Percentiles rank a stretch among this genome's conserved stretches.
Conservation (phyloP, 2,797 vertebrate species). For the Arnoldichthys spilopterus region DNA sequence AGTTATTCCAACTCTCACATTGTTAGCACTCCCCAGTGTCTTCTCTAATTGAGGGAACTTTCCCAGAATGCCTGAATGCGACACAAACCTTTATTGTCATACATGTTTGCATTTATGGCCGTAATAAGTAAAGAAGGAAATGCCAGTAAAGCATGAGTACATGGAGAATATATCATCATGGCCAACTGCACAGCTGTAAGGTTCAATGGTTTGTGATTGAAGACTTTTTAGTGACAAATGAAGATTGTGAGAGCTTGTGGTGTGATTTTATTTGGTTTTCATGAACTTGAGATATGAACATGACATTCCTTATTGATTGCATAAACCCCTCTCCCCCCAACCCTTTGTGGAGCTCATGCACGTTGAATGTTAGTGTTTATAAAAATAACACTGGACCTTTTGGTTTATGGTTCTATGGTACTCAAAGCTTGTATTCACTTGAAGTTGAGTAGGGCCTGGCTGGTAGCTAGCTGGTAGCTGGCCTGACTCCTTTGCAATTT, state of each 20-base stretch:
- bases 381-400: not conserved
- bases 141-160: not conserved
- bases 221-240: not conserved
- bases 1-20: slow-evolving; percentile 39
- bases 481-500: slow-evolving; percentile 18
- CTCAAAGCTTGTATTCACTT: not conserved
- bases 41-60: slow-evolving; percentile 39
- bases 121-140: slow-evolving; percentile 7
- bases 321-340: too few species aligned
- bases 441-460: not conserved
- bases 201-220: slow-evolving; percentile 2
- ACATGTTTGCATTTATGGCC: slow-evolving; percentile 19
- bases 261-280: not conserved
- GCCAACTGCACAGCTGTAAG: not conserved
- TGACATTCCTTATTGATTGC: not conserved
- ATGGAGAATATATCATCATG: not conserved
- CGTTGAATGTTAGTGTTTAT: not conserved
- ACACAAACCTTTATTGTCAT: slow-evolving; percentile 42
- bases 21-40: slow-evolving; percentile 45
- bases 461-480: too few species aligned
- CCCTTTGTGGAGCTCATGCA: not conserved
- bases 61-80: slow-evolving; percentile 34
- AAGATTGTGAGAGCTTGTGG: not conserved
- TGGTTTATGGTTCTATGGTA: too few species aligned
- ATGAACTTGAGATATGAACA: not conserved